Base-by-base conservation (phyloP, 2,888 invertebrate genomes). In the Synergus japonicus region DNA sequence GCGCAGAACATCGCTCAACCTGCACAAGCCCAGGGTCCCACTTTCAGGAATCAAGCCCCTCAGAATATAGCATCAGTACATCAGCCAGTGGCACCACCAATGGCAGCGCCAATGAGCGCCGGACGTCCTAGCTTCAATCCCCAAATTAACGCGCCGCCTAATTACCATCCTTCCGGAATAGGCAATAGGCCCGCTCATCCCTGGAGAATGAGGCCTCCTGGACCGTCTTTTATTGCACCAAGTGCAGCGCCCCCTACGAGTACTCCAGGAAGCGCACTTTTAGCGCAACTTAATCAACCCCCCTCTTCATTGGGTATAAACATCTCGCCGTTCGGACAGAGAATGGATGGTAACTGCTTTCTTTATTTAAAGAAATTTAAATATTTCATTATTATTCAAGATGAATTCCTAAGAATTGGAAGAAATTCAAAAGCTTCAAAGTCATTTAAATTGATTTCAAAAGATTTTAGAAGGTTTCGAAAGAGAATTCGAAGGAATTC, bases 251-350 rank as follows among this genome's bases (percentile, higher is more conserved):
- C 44, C 22, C 85, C 87, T 65, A 83, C 88, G n/a, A 84, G 85
- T 69, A 92, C 92, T 0, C 93, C 93, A 86, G 92, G 93, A 80
- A 94, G 93, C 84, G 94, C 94, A 4, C 90, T 94, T 2, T 94
- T 94, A 81, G 94, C 94, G 0, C 94, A 94, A 85, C 88, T 94
- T 13, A 93, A 94, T 1, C 94, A 94, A 84, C 94, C 94, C 1
- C 94, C 94, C 1, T 93, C 93, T 9, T 92, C 93, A 0, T 91
- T 94, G 83, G 92, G 93, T 9, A 88, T 92, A 9, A 91, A 90
- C 73, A 93, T 93, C 41, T 92, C 93, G 84, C 93, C 93, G 77
- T 94, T 93, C 85, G 81, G 83, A 5, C 93, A 93, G 88, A 90
- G 93, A 90, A 92, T 92, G 88, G 92, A 91, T 83, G 89, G 91